Evolutionary conservation across 2,888 invertebrate genomes (phyloP), one percentile per base, ranked within the genome.

Genomic region (Thereva unica): DNA sequence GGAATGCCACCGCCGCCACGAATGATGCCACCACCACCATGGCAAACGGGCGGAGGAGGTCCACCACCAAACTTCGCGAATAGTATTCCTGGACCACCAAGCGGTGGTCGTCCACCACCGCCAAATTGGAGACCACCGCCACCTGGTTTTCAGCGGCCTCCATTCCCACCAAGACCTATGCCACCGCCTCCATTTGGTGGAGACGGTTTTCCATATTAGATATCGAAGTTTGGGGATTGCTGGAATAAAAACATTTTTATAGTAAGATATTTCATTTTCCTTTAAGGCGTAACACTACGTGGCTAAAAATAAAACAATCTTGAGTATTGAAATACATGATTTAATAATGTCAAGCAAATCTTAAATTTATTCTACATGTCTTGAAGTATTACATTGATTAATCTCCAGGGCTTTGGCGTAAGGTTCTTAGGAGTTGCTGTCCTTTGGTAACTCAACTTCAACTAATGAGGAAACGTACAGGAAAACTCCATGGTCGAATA

Each of bases 81-180:
- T 91, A 81, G 97, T 92, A 73, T 83, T 94, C 96, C 96, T 0
- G 85, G 85, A 6, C 84, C 85, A 6, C 84, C 85, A 67, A 83
- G 78, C 49, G 84, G 84, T 0, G 78, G 79, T 34, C 76, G 86
- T 5, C 84, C 84, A 7, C 89, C 87, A 5, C 88, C 88, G 4
- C 87, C 87, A 0, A 85, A 85, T 34, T 88, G 89, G 87, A 82
- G 89, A 67, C 86, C 87, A 42, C 88, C 89, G 0, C 88, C 88
- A 0, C 86, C 87, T 2, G 83, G 83, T 49, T 82, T 84, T 1
- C 84, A 85, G 2, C 82, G 84, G 0, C 85, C 86, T 8, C 86
- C 86, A 1, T 85, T 88, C 70, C 87, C 88, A 4, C 88, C 88
- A 45, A 85, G 88, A 70, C 87, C 89, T 44, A 87, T 89, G 0